Conservation (phyloP, 2,797 vertebrate genomes). For the Oryzias sinensis region DNA sequence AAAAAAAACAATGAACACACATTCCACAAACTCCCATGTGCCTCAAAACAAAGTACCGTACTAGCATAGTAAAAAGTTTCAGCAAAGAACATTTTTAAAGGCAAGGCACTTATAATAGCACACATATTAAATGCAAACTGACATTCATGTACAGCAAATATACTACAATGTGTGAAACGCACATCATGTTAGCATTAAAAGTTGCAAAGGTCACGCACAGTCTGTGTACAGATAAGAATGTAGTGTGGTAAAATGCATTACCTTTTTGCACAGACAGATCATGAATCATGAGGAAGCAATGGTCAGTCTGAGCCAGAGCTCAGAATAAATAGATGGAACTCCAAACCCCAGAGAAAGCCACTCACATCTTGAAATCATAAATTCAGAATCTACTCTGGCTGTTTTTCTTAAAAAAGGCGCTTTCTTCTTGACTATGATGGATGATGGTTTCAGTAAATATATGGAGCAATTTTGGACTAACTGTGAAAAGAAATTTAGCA, state of each 20-base stretch:
- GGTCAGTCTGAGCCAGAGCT: slow-evolving; percentile 52
- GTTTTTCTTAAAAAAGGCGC: slow-evolving; percentile 20
- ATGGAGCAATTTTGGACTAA: slow-evolving; percentile 15
- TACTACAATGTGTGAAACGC: slow-evolving; percentile 1
- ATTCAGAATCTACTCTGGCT: slow-evolving; percentile 38
- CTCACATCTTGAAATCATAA: slow-evolving; percentile 70
- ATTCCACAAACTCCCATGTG: no score
- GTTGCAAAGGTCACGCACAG: slow-evolving; percentile 12
- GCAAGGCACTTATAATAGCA: no score
- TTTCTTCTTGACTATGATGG: slow-evolving; percentile 45
- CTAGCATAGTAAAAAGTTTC: no score
- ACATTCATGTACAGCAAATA: slow-evolving; percentile 22
- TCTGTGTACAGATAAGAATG: slow-evolving; percentile 39
- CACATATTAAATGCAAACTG: slow-evolving; percentile 7
- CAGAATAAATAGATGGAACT: slow-evolving; percentile 45
- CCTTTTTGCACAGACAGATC: slow-evolving; percentile 21
- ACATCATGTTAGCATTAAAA: slow-evolving; percentile 46
- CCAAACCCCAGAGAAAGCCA: slow-evolving; percentile 35
- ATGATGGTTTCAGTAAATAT: slow-evolving; percentile 42
- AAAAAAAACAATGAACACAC: no score
- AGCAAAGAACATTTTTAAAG: no score
- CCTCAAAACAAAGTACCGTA: no score
- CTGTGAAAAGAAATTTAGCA: slow-evolving; percentile 7
- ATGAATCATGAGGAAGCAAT: slow-evolving; percentile 55
- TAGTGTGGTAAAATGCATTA: slow-evolving; percentile 41